Evolutionary conservation across 1,140 invertebrate species (phyloP).

Genomic region (Cryptotermes secundus): DNA sequence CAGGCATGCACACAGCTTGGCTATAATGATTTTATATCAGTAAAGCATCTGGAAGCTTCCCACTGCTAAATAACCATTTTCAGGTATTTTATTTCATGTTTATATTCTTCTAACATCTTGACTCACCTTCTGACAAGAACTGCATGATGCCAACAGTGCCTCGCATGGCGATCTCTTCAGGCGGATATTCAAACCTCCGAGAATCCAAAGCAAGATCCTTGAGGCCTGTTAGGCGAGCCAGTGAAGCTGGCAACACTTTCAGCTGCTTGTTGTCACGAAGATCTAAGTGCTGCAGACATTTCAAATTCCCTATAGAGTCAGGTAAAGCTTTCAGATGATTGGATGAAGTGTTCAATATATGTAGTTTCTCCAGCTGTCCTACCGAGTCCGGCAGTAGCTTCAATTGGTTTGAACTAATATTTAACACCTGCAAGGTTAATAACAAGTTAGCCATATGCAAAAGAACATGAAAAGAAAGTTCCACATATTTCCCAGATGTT

Average conservation of each 20-base stretch:
- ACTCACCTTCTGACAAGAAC: conserved; percentile 57
- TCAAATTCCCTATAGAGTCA: conserved; percentile 61
- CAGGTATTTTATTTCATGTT: no score
- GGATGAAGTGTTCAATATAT: conserved; percentile 66
- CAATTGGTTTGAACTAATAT: conserved; percentile 64
- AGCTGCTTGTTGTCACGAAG: conserved; percentile 59
- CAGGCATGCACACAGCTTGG: no score
- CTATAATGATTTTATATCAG: no score
- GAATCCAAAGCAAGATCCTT: conserved; percentile 59
- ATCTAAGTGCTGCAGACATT: conserved; percentile 56
- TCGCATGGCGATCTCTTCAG: conserved; percentile 54
- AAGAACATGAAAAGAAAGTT: no score
- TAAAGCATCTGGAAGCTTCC: no score
- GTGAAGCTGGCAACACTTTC: conserved; percentile 59
- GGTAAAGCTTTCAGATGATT: conserved; percentile 70
- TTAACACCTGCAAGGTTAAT: conserved; percentile 56
- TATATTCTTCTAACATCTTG: background rate
- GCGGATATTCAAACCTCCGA: conserved; percentile 63
- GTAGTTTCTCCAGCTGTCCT: conserved; percentile 59
- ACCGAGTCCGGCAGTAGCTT: conserved; percentile 67
- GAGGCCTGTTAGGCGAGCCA: conserved; percentile 60
- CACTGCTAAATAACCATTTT: no score
- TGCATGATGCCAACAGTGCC: conserved; percentile 66
- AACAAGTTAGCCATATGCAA: conserved; percentile 27
- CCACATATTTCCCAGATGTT: no score